These are phyloP conservation scores for Glossophaga mutica DNA, from an alignment of 2,797 vertebrate genomes.

Conservation along the genomic window DNA sequence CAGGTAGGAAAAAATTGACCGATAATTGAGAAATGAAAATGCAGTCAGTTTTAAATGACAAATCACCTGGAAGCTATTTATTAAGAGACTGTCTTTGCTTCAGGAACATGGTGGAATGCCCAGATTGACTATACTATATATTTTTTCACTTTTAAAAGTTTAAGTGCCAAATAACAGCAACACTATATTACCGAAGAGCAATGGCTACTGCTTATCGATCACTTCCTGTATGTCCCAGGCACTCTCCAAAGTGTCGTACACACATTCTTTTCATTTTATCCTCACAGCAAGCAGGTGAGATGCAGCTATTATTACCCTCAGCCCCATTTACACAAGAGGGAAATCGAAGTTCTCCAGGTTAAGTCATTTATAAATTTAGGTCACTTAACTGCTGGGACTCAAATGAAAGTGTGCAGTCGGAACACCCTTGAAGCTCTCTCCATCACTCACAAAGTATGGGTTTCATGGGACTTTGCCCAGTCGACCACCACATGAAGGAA, in stretches of 20 bases:
- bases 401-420: not conserved
- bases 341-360: not conserved
- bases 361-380: not conserved
- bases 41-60: not conserved
- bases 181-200: not conserved
- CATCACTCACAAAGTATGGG: not conserved
- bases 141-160: not conserved
- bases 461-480: not conserved
- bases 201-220: not conserved
- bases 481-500: not conserved
- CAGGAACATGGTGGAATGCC: not conserved
- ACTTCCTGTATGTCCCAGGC: not conserved
- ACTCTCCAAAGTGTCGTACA: not conserved
- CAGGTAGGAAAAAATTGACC: slow-evolving; percentile 41
- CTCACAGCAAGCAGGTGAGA: not conserved
- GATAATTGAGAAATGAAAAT: slow-evolving; percentile 20
- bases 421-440: not conserved
- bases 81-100: not conserved
- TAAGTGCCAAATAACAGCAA: not conserved
- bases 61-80: not conserved
- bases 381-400: not conserved
- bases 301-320: not conserved
- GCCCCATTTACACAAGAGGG: not conserved
- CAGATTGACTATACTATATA: not conserved
- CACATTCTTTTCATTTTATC: not conserved